Percentiles rank a stretch among this genome's conserved stretches.
Conservation (phyloP, 2,888 invertebrate species). For the Tanypteryx hageni region DNA sequence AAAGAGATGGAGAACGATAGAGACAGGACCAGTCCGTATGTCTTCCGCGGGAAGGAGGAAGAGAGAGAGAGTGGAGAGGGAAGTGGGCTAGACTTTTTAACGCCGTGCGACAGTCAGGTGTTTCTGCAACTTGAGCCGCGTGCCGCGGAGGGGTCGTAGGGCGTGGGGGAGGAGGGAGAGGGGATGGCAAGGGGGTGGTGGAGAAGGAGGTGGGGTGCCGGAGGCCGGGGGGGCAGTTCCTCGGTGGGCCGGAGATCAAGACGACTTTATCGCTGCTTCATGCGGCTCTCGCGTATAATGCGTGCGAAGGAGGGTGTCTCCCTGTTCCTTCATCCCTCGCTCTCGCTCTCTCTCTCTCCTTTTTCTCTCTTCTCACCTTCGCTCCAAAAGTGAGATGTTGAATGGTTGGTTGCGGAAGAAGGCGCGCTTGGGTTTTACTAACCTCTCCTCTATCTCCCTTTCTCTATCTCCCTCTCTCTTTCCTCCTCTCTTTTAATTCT, state of each 20-base stretch:
- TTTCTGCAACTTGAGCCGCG: constrained; percentile 62
- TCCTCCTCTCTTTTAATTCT: neutral
- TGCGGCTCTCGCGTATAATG: neutral
- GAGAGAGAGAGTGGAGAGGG: neutral
- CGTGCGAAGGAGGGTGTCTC: neutral
- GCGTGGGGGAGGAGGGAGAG: neutral
- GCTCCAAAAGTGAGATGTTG: too few relatives aligned
- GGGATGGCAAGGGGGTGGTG: neutral
- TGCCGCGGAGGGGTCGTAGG: constrained; percentile 49
- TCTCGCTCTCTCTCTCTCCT: constrained; percentile 4
- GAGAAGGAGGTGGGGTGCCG: neutral
- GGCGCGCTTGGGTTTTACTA: too few relatives aligned
- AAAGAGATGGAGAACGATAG: too few relatives aligned
- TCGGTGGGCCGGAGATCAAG: constrained; percentile 57
- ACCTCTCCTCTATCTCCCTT: too few relatives aligned
- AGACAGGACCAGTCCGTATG: too few relatives aligned
- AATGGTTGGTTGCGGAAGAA: too few relatives aligned
- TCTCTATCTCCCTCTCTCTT: neutral
- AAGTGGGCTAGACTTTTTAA: neutral
- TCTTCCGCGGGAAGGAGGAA: neutral
- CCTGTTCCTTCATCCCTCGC: neutral
- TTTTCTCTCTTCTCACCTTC: neutral
- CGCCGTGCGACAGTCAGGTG: constrained; percentile 61
- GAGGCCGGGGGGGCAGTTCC: constrained; percentile 46
- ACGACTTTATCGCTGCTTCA: constrained; percentile 52